Evolutionary conservation across 2,888 invertebrate species (phyloP), one percentile per base, ranked within the genome.

Genomic region (Disparrhopalites patrizii): DNA sequence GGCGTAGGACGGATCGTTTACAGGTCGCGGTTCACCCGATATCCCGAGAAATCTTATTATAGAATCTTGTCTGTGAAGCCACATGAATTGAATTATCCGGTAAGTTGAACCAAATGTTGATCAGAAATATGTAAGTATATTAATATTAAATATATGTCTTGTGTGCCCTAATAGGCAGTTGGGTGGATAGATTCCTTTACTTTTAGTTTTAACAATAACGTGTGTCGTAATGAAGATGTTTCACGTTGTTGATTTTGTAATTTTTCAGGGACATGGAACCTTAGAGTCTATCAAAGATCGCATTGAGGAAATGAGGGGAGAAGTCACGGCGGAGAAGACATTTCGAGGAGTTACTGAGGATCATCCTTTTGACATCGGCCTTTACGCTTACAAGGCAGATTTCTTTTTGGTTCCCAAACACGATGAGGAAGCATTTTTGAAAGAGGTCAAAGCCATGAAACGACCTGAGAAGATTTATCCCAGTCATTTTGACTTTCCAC

Each of bases 1-100:
- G 75, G 75, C 7, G 68, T 62, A 20, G 73, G 72, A 5, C 66
- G 75, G 5, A 43, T 70, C 15, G 66, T 75, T 8, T 61, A 58
- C 18, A 50, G 65, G 31, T 43, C 40, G 18, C 43, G 13, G 4
- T 54, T 36, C 27, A 47, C 18, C 15, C 5, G n/a, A 1, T 69
- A 65, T 33, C 69, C 66, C 7, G 67, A 69, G 57, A 23, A 51
- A 4, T 55, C 69, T 7, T 69, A 51, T 52, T 57, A 50, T 25
- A 47, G 47, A 8, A 62, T 69, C 10, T 15, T 67, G 1, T 3
- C 23, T n/a, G 67, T 56, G 8, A n/a, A n/a, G n/a, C n/a, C n/a
- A n/a, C n/a, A n/a, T n/a, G n/a, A n/a, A n/a, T n/a, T n/a, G n/a
- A n/a, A n/a, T 28, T 68, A 68, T 40, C 62, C 62, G 3, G 67